Base-by-base conservation (phyloP, 2,113 vertebrate genomes). In the Passer domesticus region DNA sequence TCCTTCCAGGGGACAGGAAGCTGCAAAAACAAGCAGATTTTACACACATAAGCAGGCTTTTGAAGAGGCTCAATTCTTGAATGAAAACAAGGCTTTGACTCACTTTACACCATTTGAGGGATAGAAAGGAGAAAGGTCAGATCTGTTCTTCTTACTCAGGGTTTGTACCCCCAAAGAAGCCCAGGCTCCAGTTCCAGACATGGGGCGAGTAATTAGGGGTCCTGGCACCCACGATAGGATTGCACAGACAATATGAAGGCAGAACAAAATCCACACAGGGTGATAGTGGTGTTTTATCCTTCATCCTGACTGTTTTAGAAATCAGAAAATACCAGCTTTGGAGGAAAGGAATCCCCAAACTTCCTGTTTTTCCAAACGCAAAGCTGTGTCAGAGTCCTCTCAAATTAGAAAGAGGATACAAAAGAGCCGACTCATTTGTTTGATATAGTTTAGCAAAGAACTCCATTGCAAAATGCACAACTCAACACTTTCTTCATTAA, bases 321-420 rank as follows among this genome's bases (percentile, higher is more conserved):
- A 67, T n/a, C 0, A 4, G 56, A 81, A 86, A 59, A 27, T 7
- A 39, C 1, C 17, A 63, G 2, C 63, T 92, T 60, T 24, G 25
- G 31, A 67, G 80, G 83, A 90, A 88, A 95, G 92, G 86, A 95
- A 86, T 95, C 89, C 94, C 94, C 92, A 87, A 78, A 82, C 73
- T 95, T 94, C 90, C 92, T 89, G 53, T 87, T 94, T 92, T 72
- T 88, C 49, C 2, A 7, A 66, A 72, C 87, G 33, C 31, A 84
- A 92, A 90, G 58, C 60, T 93, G 44, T 56, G 11, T 83, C 52
- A 49, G 66, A 78, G 46, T 83, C 3, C 14, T 68, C 92, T 90
- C 73, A 82, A 95, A 92, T 94, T 95, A 97, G 94, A 95, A 95
- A 95, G 94, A 95, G 94, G 92, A 93, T 95, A 86, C 80, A 94